A percentile compares a stretch with the other conserved stretches of the same genome.
Conservation (phyloP, 2,888 invertebrate species). For the Hermodice carunculata region DNA sequence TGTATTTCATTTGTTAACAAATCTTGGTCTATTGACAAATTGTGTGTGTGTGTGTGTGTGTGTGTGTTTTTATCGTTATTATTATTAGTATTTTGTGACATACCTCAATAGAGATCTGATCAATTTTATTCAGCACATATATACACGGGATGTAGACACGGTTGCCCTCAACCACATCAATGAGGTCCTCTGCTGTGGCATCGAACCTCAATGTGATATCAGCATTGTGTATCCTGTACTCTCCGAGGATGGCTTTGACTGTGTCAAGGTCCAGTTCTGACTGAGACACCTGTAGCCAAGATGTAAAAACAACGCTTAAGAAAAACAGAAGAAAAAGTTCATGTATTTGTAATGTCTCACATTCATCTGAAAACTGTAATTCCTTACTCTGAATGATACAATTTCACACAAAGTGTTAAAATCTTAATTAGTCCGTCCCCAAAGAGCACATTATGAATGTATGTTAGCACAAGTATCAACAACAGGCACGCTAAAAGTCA, state of each 20-base stretch:
- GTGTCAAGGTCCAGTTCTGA: constrained; percentile 94
- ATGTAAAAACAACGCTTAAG: background rate
- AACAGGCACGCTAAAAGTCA: too few relatives aligned
- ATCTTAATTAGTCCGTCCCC: too few relatives aligned
- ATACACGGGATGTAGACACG: constrained; percentile 98
- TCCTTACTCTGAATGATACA: too few relatives aligned
- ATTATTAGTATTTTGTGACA: too few relatives aligned
- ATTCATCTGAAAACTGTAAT: too few relatives aligned
- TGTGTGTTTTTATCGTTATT: too few relatives aligned
- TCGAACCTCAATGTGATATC: constrained; percentile 88
- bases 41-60: too few relatives aligned
- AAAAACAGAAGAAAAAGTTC: background rate
- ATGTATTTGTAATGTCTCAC: background rate
- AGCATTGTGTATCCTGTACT: constrained; percentile 99
- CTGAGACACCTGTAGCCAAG: constrained; percentile 75
- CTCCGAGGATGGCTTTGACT: constrained; percentile 95
- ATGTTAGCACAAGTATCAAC: too few relatives aligned
- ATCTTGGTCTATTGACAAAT: too few relatives aligned
- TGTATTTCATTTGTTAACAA: too few relatives aligned
- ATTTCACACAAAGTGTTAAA: too few relatives aligned
- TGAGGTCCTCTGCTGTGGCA: constrained; percentile 96
- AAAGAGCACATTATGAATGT: too few relatives aligned
- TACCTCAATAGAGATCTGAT: constrained; percentile 76
- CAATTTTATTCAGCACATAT: constrained; percentile 98
- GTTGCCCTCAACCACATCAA: constrained; percentile 99